Conservation (phyloP, 2,888 invertebrate species). For the Cepaea hortensis region DNA sequence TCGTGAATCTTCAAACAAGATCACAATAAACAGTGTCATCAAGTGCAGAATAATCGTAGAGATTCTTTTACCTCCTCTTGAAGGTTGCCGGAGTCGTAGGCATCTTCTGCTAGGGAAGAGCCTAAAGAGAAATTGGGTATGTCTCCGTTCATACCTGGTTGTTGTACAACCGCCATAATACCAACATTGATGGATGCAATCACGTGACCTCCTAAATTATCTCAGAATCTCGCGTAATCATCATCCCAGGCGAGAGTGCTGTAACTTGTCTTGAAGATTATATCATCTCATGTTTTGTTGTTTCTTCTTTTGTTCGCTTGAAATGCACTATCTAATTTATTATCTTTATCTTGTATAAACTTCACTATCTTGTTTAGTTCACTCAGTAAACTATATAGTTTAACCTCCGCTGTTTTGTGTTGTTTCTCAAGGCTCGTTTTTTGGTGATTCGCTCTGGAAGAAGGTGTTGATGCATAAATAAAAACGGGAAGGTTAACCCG, state of each 20-base stretch:
- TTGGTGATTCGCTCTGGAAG: no score
- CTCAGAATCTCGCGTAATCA: constrained; percentile 65
- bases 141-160: constrained; percentile 69
- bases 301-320: neutral
- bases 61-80: constrained; percentile 67
- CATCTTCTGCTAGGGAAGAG: constrained; percentile 63
- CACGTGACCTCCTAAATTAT: constrained; percentile 72
- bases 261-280: neutral
- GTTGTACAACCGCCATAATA: constrained; percentile 72
- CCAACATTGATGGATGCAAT: constrained; percentile 67
- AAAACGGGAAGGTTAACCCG: no score
- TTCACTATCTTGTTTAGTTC: neutral
- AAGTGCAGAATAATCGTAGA: neutral
- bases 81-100: constrained; percentile 59
- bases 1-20: neutral
- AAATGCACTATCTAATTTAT: neutral
- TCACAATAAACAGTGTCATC: neutral
- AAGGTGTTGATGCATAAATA: no score
- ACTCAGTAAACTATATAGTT: no score
- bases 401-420: no score
- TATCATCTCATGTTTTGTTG: neutral
- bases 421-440: no score
- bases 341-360: neutral
- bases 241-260: constrained; percentile 45
- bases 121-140: constrained; percentile 64